These are phyloP conservation scores for Forbesichthys papilliferus DNA, from an alignment of 2,113 vertebrate species.

Conservation along the genomic window DNA sequence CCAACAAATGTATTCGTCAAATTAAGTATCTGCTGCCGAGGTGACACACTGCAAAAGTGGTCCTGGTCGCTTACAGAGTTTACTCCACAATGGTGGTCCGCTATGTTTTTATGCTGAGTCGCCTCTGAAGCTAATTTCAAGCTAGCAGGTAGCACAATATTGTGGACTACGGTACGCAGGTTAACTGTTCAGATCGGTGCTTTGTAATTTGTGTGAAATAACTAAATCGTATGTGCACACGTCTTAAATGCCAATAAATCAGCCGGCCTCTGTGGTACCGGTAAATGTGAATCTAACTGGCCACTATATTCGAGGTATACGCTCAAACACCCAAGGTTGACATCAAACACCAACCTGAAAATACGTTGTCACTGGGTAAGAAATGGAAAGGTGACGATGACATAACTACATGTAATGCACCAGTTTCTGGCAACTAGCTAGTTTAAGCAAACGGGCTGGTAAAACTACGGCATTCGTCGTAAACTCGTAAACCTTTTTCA, in stretches of 20 bases:
- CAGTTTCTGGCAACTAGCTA: no score
- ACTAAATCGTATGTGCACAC: accelerated
- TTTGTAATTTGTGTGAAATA: neutral
- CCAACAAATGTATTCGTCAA: conserved; percentile 7
- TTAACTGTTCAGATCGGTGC: neutral
- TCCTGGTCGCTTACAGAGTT: conserved; percentile 14
- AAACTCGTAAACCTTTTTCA: conserved; percentile 15
- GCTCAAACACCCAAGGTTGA: no score
- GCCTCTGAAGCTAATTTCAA: conserved; percentile 62
- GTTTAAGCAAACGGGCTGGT: no score
- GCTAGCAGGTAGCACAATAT: conserved; percentile 54
- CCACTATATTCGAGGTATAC: no score
- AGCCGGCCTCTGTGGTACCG: neutral
- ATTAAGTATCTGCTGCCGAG: neutral
- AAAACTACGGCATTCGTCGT: conserved; percentile 3
- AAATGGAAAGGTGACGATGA: no score
- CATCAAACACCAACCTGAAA: no score
- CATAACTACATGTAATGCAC: no score
- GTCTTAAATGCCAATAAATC: neutral
- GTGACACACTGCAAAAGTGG: neutral
- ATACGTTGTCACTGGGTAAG: no score
- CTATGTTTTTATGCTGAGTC: conserved; percentile 68
- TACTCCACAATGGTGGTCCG: conserved; percentile 67
- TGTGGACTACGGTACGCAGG: conserved; percentile 21
- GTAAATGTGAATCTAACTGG: no score